These are phyloP conservation scores for Butastur rufipennis DNA, from an alignment of 2,113 vertebrate genomes.

Conservation along the genomic window DNA sequence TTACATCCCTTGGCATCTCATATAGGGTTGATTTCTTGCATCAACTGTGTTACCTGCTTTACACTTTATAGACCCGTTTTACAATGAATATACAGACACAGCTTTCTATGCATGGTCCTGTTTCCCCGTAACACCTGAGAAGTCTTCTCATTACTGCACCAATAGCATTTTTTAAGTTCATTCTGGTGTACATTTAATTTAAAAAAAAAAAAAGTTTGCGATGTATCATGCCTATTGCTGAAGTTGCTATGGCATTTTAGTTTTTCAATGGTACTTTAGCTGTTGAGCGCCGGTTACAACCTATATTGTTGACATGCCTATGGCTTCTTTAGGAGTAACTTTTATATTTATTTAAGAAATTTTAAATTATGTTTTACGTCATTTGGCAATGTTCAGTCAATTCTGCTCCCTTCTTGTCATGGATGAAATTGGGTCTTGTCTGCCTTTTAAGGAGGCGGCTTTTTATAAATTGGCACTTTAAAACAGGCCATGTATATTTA, in stretches of 20 bases:
- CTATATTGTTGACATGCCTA: conserved; percentile 73
- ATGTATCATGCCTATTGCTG: conserved; percentile 71
- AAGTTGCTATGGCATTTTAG: conserved; percentile 67
- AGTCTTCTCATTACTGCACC: conserved; percentile 65
- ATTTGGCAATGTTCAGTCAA: conserved; percentile 77
- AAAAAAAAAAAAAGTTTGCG: conserved; percentile 34
- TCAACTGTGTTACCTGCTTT: conserved; percentile 64
- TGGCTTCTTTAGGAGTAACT: conserved; percentile 83
- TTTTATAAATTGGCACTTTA: conserved; percentile 80
- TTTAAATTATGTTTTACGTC: conserved; percentile 83
- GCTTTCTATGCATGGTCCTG: conserved; percentile 74
- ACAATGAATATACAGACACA: conserved; percentile 58
- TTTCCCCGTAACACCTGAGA: background rate
- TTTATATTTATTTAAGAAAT: conserved; percentile 86
- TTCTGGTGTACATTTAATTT: conserved; percentile 70
- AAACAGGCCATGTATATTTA: conserved; percentile 73
- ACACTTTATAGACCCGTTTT: conserved; percentile 64
- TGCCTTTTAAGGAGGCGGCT: conserved; percentile 65
- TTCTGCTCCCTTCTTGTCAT: conserved; percentile 84
- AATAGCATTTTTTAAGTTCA: conserved; percentile 32
- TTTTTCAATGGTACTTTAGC: conserved; percentile 77
- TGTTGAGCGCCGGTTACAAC: conserved; percentile 75
- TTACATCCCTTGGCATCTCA: conserved; percentile 33
- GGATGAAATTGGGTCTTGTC: conserved; percentile 74
- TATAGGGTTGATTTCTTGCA: conserved; percentile 51